Evolutionary conservation across 2,888 invertebrate species (phyloP), one percentile per base, ranked within the genome.

Genomic region (Sarcophaga caerulescens): DNA sequence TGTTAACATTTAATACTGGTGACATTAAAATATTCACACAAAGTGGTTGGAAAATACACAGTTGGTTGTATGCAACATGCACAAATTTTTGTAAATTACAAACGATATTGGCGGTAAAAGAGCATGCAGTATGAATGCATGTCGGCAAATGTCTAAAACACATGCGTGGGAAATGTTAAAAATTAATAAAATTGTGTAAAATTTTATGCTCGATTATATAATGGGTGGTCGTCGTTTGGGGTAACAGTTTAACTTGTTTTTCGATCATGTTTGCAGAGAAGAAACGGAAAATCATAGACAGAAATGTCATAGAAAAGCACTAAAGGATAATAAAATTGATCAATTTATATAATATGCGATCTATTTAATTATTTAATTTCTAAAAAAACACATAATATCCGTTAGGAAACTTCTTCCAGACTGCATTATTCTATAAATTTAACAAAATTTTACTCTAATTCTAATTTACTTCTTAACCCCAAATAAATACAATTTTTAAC

Each of bases 1-100:
- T 78, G 45, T 44, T 78, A 44, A 44, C 47, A 57, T 69, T 69
- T 19, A 59, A 74, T 65, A 68, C 68, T 85, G 71, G 78, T 81
- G 81, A 85, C 80, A 81, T 17, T 57, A 77, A 75, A 76, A 79
- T 75, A 79, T 85, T 66, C 81, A 77, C 74, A 77, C 35, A 65
- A 68, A 76, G 66, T 75, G 63, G 35, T 47, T 79, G 68, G 45
- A 35, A 85, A 45, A 74, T 57, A 52, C 52, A 52, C 52, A 45
- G 68, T 68, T 35, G 35, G 70, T 44, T 25, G 19, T 59, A 60
- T 52, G 62, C 69, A 71, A 65, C 44, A 75, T 71, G 66, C 65
- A 66, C 12, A 80, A 71, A 66, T 25, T 65, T 63, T 59, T 60
- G 35, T 19, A 60, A 74, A 59, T 57, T 66, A 60, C 44, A 62